A percentile compares a stretch with the other conserved stretches of the same genome.
Evolutionary conservation across 2,797 vertebrate species (phyloP).

Genomic region (Clarias laeviceps): DNA sequence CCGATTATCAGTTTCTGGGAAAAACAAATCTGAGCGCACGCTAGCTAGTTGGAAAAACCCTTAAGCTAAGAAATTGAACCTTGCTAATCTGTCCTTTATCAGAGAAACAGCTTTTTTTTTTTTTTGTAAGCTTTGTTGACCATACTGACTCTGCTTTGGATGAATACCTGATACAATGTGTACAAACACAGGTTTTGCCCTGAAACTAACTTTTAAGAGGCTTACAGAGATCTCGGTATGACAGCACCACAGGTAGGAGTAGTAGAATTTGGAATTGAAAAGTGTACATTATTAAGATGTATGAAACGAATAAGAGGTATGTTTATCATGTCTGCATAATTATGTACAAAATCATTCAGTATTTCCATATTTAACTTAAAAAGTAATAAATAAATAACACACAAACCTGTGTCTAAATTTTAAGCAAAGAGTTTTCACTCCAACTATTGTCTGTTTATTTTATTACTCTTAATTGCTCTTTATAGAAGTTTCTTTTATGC

Average conservation of each 20-base stretch:
- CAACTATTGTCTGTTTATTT: too few species aligned
- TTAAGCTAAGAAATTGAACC: conserved; percentile 5
- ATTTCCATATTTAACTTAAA: too few species aligned
- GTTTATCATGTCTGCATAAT: too few species aligned
- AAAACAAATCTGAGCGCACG: neutral
- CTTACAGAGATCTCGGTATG: conserved; percentile 18
- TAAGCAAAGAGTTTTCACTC: too few species aligned
- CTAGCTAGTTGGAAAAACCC: neutral
- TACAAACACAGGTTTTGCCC: conserved; percentile 28
- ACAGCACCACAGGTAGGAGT: neutral
- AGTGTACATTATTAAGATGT: neutral
- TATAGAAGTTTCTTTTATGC: too few species aligned
- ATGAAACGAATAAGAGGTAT: too few species aligned
- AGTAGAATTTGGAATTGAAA: neutral
- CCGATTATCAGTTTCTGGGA: neutral
- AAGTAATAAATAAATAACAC: too few species aligned
- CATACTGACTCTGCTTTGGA: neutral
- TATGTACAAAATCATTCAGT: too few species aligned
- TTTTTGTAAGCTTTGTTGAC: conserved; percentile 7
- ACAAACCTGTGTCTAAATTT: too few species aligned
- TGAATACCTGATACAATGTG: conserved; percentile 32
- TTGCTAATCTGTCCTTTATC: conserved; percentile 7
- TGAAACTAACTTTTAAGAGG: conserved; percentile 18
- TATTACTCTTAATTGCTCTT: too few species aligned
- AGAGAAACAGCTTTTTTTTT: neutral